These are phyloP conservation scores for Cosmia pyralina DNA, from an alignment of 2,888 invertebrate species.

Conservation along the genomic window DNA sequence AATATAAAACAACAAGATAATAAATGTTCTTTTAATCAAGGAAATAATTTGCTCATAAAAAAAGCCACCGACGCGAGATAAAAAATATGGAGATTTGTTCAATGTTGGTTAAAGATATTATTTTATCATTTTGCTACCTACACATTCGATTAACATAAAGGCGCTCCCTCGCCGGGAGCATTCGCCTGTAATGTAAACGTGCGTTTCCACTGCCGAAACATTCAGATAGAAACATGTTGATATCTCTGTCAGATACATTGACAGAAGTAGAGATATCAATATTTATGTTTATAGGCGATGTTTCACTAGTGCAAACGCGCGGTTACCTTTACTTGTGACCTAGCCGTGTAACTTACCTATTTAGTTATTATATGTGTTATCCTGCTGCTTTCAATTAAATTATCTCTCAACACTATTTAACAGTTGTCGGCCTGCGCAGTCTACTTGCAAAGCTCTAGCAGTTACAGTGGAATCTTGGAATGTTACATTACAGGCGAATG, in stretches of 20 bases:
- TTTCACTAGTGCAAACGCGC: no score
- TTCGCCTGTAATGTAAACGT: neutral
- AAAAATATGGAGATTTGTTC: conserved; percentile 4
- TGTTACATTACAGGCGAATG: neutral
- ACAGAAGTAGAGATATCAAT: no score
- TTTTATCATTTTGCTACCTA: conserved; percentile 17
- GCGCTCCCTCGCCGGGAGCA: neutral
- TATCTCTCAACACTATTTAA: neutral
- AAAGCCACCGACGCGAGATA: neutral
- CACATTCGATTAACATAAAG: conserved; percentile 1
- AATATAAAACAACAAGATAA: neutral
- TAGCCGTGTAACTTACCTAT: neutral
- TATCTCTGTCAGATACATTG: no score
- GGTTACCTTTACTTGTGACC: neutral
- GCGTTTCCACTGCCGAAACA: no score
- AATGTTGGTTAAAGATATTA: conserved; percentile 1
- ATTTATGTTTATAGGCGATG: no score
- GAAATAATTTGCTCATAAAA: conserved; percentile 16
- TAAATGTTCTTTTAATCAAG: conserved; percentile 21
- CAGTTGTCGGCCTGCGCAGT: neutral
- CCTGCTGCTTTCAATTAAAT: neutral
- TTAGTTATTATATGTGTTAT: neutral
- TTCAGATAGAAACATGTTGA: no score
- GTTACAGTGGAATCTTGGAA: neutral
- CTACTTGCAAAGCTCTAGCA: neutral